phyloP scores from a whole-genome alignment of 2,888 invertebrate species.

The Achlya flavicornis region DNA sequence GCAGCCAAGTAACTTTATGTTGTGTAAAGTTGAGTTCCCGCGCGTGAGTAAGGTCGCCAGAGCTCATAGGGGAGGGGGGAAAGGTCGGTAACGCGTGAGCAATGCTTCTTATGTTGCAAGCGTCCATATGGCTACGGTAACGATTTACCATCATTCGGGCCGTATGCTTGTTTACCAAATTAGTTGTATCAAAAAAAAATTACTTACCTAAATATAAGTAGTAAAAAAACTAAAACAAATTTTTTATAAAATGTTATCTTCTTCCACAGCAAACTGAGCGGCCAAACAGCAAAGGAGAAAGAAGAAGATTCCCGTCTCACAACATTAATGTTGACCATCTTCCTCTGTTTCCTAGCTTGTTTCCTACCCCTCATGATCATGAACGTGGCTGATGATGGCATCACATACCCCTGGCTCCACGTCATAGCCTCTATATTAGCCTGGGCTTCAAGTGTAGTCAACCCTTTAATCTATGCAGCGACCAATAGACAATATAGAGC shows the following conservation, averaged over 20 bases:
- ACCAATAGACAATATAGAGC: slow-evolving; percentile 92
- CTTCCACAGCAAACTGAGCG: slow-evolving; percentile 74
- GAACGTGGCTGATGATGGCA: slow-evolving; percentile 93
- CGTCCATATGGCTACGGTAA: too few relatives aligned
- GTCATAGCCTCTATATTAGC: slow-evolving; percentile 93
- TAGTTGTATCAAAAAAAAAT: too few relatives aligned
- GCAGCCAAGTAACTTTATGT: too few relatives aligned
- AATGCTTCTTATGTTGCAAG: too few relatives aligned
- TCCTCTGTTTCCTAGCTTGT: slow-evolving; percentile 92
- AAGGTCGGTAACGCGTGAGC: too few relatives aligned
- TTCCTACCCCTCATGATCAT: slow-evolving; percentile 95
- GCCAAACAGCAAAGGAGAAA: slow-evolving; percentile 77
- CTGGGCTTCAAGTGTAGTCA: slow-evolving; percentile 95
- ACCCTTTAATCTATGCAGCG: slow-evolving; percentile 95
- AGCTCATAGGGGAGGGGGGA: too few relatives aligned
- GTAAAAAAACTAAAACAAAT: background rate
- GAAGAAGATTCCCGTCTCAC: slow-evolving; percentile 92
- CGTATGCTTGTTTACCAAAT: too few relatives aligned
- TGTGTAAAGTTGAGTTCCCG: too few relatives aligned
- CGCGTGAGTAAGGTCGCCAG: too few relatives aligned
- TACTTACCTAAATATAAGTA: too few relatives aligned
- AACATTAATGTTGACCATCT: slow-evolving; percentile 93
- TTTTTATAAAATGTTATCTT: background rate
- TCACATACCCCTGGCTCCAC: slow-evolving; percentile 88
- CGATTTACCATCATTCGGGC: too few relatives aligned